Evolutionary conservation across 2,797 vertebrate genomes (phyloP).

Genomic region (Tachyglossus aculeatus): DNA sequence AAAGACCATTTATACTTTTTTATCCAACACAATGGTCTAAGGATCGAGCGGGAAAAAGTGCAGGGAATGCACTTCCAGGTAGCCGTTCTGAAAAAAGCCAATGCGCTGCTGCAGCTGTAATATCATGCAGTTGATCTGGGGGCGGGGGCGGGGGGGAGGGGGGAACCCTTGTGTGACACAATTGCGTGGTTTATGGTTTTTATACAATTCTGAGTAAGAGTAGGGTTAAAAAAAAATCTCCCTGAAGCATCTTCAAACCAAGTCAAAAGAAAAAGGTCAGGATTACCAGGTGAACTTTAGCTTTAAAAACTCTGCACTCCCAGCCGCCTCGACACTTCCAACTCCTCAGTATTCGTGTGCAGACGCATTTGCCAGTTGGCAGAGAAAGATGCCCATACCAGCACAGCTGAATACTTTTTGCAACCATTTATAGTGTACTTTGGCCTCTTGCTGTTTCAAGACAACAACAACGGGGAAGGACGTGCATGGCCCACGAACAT

Average conservation of each 20-base stretch:
- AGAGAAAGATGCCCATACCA: not conserved
- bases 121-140: too few relatives aligned
- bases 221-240: not conserved
- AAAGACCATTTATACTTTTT: not conserved
- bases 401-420: not conserved
- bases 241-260: not conserved
- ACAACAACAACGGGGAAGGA: not conserved
- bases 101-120: not conserved
- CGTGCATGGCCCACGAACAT: not conserved
- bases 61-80: not conserved
- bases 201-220: not conserved
- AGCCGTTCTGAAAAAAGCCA: not conserved
- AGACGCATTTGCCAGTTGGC: not conserved
- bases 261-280: not conserved
- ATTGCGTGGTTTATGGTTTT: not conserved
- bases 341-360: not conserved
- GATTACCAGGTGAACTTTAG: not conserved
- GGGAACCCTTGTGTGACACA: accelerated
- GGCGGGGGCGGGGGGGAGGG: too few relatives aligned
- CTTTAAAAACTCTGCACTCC: not conserved
- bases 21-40: not conserved
- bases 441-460: not conserved
- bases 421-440: not conserved
- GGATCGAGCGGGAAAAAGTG: constrained; percentile 3
- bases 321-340: not conserved